phyloP scores from a whole-genome alignment of 2,888 invertebrate species.

The Smittia sp. region DNA sequence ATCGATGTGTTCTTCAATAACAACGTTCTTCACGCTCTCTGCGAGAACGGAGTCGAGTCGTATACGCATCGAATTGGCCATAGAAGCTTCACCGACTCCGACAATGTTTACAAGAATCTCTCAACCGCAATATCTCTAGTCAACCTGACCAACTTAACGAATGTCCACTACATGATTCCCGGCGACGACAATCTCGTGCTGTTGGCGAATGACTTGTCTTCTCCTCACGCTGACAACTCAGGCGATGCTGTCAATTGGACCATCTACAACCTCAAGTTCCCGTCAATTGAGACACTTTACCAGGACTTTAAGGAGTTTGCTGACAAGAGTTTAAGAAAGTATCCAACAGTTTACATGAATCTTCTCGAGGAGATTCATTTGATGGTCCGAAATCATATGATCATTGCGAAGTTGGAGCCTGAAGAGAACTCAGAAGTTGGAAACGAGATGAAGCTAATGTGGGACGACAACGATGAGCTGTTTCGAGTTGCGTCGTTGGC shows the following conservation, averaged over 20 bases:
- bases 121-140: conserved; percentile 61
- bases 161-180: conserved; percentile 58
- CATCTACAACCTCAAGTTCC: conserved; percentile 68
- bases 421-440: conserved; percentile 35
- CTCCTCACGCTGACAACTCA: background rate
- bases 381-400: conserved; percentile 55
- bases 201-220: conserved; percentile 56
- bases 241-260: conserved; percentile 59
- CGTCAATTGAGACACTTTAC: conserved; percentile 63
- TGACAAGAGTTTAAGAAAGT: conserved; percentile 61
- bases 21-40: conserved; percentile 69
- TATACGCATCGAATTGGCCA: conserved; percentile 68
- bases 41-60: conserved; percentile 72
- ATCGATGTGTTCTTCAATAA: conserved; percentile 65
- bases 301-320: conserved; percentile 69
- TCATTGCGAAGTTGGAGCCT: background rate
- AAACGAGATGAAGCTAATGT: background rate
- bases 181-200: conserved; percentile 57
- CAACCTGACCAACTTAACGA: conserved; percentile 66
- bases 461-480: background rate
- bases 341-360: conserved; percentile 67
- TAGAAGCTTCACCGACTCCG: conserved; percentile 55
- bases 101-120: conserved; percentile 28
- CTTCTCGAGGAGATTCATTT: conserved; percentile 71
- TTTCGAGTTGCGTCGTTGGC: background rate